These are phyloP conservation scores for Drosophila equinoxialis DNA, from an alignment of 1,140 invertebrate species.

Conservation along the genomic window DNA sequence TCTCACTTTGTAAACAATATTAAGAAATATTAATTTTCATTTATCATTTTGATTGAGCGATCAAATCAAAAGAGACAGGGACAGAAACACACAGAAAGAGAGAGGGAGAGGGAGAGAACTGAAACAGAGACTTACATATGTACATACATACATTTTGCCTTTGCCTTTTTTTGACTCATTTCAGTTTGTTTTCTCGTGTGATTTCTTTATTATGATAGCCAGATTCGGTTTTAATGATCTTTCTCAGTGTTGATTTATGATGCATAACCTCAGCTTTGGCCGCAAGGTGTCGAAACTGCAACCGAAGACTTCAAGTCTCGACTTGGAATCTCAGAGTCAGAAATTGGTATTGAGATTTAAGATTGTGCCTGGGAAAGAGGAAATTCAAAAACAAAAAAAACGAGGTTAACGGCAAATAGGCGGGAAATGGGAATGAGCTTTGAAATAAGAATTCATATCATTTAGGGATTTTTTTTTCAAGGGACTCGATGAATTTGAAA, in stretches of 20 bases:
- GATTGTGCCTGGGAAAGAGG: not conserved
- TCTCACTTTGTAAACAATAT: slow-evolving; percentile 83
- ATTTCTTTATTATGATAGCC: slow-evolving; percentile 81
- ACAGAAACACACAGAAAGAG: not conserved
- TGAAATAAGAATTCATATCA: not conserved
- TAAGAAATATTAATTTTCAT: slow-evolving; percentile 83
- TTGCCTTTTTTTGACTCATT: not conserved
- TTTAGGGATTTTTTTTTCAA: slow-evolving; percentile 18
- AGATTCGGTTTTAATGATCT: slow-evolving; percentile 79
- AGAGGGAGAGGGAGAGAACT: not conserved
- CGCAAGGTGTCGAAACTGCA: slow-evolving; percentile 79
- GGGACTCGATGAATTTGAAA: too few relatives aligned
- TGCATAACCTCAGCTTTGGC: slow-evolving; percentile 45
- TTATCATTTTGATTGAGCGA: slow-evolving; percentile 83
- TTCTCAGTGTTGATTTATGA: slow-evolving; percentile 75
- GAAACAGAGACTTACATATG: slow-evolving; percentile 14
- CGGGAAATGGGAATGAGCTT: not conserved
- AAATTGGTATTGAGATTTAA: not conserved
- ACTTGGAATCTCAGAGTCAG: not conserved
- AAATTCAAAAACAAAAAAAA: not conserved
- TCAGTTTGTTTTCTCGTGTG: slow-evolving; percentile 78
- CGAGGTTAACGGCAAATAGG: slow-evolving; percentile 3
- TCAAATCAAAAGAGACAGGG: slow-evolving; percentile 70
- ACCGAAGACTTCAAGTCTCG: slow-evolving; percentile 27
- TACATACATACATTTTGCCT: too few relatives aligned